Evolutionary conservation across 2,797 vertebrate species (phyloP).

Genomic region (Ataeniobius toweri): DNA sequence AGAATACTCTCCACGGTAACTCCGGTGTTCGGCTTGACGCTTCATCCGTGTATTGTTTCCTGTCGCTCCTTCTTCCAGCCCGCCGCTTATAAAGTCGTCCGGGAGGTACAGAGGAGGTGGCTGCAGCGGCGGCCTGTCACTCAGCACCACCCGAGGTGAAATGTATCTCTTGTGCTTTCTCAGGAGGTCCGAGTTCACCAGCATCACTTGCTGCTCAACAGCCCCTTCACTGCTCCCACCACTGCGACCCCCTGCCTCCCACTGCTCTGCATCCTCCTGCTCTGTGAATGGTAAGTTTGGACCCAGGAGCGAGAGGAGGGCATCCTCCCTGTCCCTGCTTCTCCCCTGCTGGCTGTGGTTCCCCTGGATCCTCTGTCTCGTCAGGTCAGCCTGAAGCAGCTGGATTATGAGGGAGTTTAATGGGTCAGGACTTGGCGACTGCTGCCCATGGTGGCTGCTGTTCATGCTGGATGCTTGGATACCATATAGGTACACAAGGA

Average conservation of each 20-base stretch:
- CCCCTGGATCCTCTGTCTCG: constrained; percentile 77
- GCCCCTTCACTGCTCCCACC: constrained; percentile 28
- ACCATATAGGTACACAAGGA: constrained; percentile 97
- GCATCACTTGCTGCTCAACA: constrained; percentile 79
- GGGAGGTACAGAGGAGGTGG: constrained; percentile 90
- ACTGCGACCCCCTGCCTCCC: constrained; percentile 30
- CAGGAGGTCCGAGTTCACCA: constrained; percentile 86
- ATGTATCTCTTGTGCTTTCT: constrained; percentile 91
- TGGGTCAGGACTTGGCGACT: constrained; percentile 87
- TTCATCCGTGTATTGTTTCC: constrained; percentile 89
- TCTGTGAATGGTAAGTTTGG: constrained; percentile 49
- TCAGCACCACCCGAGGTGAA: constrained; percentile 93
- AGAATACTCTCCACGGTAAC: constrained; percentile 93
- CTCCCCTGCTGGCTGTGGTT: constrained; percentile 66
- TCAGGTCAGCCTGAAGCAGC: constrained; percentile 94
- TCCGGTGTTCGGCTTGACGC: constrained; percentile 88
- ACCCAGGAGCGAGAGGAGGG: constrained; percentile 35
- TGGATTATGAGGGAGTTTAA: constrained; percentile 96
- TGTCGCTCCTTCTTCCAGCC: constrained; percentile 32
- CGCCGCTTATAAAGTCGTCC: constrained; percentile 87
- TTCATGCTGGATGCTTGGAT: constrained; percentile 94
- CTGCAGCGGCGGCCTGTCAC: constrained; percentile 87
- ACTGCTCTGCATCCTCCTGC: constrained; percentile 40
- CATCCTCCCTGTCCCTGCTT: constrained; percentile 54
- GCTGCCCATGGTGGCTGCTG: constrained; percentile 70